Base-by-base conservation (phyloP, 1,140 invertebrate species). In the Magallana angulata region DNA sequence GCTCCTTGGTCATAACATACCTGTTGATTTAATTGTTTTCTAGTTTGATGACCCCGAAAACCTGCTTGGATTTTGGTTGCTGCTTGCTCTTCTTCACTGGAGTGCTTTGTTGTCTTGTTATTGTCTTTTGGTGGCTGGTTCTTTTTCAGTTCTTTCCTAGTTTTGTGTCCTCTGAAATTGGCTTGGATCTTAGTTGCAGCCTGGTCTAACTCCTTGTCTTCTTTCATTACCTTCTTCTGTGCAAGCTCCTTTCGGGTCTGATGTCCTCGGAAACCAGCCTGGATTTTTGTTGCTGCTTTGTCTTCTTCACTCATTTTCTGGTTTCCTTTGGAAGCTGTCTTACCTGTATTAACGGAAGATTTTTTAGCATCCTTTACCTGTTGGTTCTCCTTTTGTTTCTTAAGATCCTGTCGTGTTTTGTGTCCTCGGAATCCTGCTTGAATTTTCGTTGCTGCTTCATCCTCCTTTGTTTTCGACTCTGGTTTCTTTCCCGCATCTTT, bases 121-220 rank as follows among this genome's bases (percentile, higher is more conserved):
- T 62, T 62, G 14, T 7, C 68, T n/a, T 62, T 62, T 8, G 68
- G 68, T 76, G 68, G 24, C 36, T 76, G 68, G 76, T 85, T 91
- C 81, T 91, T 11, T 87, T 91, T 89, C 58, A 97, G 91, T 88
- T 96, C 96, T 91, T 97, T 97, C 57, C 97, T 94, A 1, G 97
- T 96, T 86, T 96, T 95, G 90, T 97, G 97, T 1, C 97, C 97
- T 76, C 97, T 95, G 93, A 96, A 97, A 85, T 96, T 96, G 57
- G 97, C 96, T 93, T 97, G 97, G 84, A 97, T 97, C 92, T 96
- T 97, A 3, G 96, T 96, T 16, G 97, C 97, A 24, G 97, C 97
- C 87, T 94, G 89, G 24, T 48, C 36, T 56, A 57, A n/a, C 7
- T 82, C 82, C 36, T 80, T 36, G 18, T 84, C 80, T 83, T 48